Conservation (phyloP, 2,797 vertebrate species). For the Halcyon leucocephala region DNA sequence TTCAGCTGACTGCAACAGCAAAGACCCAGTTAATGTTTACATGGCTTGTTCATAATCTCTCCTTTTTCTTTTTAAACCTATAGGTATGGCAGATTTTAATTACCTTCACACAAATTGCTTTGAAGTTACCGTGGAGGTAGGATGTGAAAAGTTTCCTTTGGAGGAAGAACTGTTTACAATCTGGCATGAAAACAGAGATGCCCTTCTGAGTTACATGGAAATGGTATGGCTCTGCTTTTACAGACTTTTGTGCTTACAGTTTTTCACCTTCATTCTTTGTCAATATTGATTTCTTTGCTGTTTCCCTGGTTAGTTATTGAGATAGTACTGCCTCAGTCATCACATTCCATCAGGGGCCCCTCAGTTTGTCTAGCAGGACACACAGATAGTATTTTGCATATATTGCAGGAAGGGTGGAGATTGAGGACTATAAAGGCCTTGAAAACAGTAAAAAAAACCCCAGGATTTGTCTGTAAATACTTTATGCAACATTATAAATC, state of each 20-base stretch:
- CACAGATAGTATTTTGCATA: background rate
- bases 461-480: background rate
- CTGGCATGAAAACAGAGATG: constrained; percentile 95
- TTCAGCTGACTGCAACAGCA: background rate
- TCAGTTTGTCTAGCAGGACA: background rate
- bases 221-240: constrained; percentile 79
- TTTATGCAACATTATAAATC: background rate
- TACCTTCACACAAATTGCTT: constrained; percentile 97
- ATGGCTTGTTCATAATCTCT: background rate
- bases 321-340: background rate
- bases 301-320: background rate
- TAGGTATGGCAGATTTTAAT: constrained; percentile 98
- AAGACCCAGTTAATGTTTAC: background rate
- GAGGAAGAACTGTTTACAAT: constrained; percentile 90
- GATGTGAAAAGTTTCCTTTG: constrained; percentile 94
- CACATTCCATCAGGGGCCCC: background rate
- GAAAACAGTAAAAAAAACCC: background rate
- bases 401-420: background rate
- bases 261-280: background rate
- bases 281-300: background rate
- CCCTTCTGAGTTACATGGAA: constrained; percentile 91
- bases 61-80: background rate
- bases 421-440: background rate
- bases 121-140: constrained; percentile 95
- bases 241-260: background rate